phyloP scores from a whole-genome alignment of 2,888 invertebrate genomes.

The Abrostola tripartita region DNA sequence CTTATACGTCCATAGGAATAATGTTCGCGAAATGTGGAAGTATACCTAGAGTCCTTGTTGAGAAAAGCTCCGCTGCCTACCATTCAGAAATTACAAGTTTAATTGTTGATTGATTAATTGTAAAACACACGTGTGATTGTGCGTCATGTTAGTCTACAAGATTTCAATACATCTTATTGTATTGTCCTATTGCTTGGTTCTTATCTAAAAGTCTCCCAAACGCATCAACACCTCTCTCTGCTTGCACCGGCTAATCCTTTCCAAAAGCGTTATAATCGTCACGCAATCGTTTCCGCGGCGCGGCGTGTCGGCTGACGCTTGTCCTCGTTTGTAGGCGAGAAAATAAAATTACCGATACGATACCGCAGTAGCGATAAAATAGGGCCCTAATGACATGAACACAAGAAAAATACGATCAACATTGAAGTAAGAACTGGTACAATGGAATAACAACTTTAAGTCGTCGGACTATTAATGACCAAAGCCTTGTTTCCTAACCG shows the following conservation, averaged over 20 bases:
- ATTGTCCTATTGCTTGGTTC: too few relatives aligned
- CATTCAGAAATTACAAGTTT: too few relatives aligned
- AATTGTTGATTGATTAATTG: too few relatives aligned
- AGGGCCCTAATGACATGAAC: neutral
- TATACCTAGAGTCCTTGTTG: too few relatives aligned
- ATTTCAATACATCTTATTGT: too few relatives aligned
- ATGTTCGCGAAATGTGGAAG: too few relatives aligned
- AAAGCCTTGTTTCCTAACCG: conserved; percentile 20
- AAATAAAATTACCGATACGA: neutral
- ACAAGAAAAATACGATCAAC: conserved; percentile 8
- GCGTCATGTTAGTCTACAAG: too few relatives aligned
- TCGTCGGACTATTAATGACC: conserved; percentile 14
- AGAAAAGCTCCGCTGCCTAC: too few relatives aligned
- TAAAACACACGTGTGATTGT: too few relatives aligned
- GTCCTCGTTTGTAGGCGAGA: neutral
- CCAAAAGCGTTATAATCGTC: conserved; percentile 4
- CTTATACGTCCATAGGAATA: too few relatives aligned
- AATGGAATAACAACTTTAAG: conserved; percentile 19
- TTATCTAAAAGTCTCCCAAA: neutral
- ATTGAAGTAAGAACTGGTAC: conserved; percentile 13
- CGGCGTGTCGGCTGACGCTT: conserved; percentile 1
- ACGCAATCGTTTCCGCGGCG: conserved; percentile 3
- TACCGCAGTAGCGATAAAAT: neutral
- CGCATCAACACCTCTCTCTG: conserved; percentile 2
- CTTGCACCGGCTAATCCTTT: neutral